Evolutionary conservation across 1,140 invertebrate species (phyloP), one percentile per base, ranked within the genome.

Genomic region (Ectropis grisescens): DNA sequence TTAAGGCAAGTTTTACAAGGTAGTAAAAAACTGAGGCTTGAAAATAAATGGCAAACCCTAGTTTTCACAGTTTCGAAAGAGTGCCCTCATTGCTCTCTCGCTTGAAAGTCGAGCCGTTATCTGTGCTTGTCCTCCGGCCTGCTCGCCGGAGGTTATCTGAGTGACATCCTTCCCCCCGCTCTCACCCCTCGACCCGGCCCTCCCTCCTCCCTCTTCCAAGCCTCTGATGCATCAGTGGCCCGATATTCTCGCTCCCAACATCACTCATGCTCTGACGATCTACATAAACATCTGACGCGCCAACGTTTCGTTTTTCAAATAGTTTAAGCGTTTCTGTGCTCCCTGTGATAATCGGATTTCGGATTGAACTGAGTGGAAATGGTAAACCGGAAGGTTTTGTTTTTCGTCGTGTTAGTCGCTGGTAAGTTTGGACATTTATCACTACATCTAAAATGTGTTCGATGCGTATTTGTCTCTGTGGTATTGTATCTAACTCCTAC

Each of bases 71-170:
- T n/a, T n/a, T n/a, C 51, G 47, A 60, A 60, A 64, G 54, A 65
- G 54, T 59, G 44, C 41, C 52, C 47, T 57, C 36, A n/a, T n/a
- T n/a, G n/a, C n/a, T n/a, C n/a, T 62, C 62, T 67, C 52, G 47
- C 65, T 61, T 56, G 42, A 67, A 71, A 67, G 65, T 57, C 60
- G 56, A 39, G 34, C 32, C 53, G 54, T 70, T 75, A 75, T 75
- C 69, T 33, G 24, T 13, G 34, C 48, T 33, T 52, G 64, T 69
- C 66, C 64, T 66, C 66, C 53, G 58, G 37, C 49, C 40, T 52
- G 41, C 54, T 45, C 66, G 60, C n/a, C 42, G 60, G 45, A 68
- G 70, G 70, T 76, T 76, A 76, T 76, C 71, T 30, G 4, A 9
- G 30, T 45, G 33, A 45, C 56, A 47, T 49, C 50, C 57, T 56